These are phyloP conservation scores for Rhopilema esculentum DNA, from an alignment of 30 jellyfish, hydroid and myxozoan species.

Conservation along the genomic window DNA sequence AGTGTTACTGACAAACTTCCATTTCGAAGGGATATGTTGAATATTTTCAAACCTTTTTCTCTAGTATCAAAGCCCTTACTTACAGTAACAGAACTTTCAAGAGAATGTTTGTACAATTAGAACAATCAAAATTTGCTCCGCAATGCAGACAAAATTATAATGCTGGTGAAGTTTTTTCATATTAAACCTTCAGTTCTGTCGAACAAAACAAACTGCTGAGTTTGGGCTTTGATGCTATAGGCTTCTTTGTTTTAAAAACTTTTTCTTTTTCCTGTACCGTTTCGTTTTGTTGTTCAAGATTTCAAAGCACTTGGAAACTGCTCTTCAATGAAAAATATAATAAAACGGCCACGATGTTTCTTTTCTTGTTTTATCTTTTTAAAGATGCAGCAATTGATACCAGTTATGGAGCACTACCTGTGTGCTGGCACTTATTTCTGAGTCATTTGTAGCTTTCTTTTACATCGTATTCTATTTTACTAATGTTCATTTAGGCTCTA, in stretches of 20 bases:
- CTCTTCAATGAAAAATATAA: neutral
- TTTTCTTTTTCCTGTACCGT: neutral
- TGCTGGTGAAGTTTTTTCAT: neutral
- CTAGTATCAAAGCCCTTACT: neutral
- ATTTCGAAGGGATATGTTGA: conserved; percentile 35
- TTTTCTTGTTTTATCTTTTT: neutral
- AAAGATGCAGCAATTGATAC: neutral
- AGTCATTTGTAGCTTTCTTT: no score
- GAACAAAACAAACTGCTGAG: neutral
- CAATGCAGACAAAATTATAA: no score
- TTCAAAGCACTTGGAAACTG: neutral
- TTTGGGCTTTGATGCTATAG: neutral
- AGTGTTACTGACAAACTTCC: conserved; percentile 42
- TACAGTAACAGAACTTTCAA: neutral
- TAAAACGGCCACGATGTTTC: neutral
- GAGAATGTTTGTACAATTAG: neutral
- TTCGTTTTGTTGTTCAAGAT: neutral
- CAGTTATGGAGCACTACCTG: no score
- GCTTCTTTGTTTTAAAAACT: neutral
- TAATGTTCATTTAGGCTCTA: no score
- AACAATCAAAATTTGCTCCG: neutral
- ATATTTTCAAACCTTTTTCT: neutral
- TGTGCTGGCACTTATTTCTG: no score
- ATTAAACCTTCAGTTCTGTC: no score
- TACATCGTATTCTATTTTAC: no score